A percentile compares a stretch with the other conserved stretches of the same genome.
Evolutionary conservation across 2,888 invertebrate genomes (phyloP).

Genomic region (Calephelis perditalis): DNA sequence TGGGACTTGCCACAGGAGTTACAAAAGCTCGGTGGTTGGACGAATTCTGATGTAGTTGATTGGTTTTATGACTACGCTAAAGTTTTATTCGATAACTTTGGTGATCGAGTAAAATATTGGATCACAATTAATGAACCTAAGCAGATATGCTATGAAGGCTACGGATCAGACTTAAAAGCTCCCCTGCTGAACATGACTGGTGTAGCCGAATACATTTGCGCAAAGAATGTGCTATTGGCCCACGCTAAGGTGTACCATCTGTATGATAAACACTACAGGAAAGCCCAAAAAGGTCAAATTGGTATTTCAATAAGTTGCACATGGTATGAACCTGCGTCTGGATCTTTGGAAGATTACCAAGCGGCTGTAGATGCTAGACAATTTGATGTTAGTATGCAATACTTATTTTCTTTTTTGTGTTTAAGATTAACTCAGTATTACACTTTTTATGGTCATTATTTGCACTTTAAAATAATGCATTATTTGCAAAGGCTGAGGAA

Average conservation of each 20-base stretch:
- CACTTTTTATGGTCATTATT: too few species aligned
- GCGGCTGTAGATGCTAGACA: constrained; percentile 72
- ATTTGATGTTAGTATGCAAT: constrained; percentile 63
- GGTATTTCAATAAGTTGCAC: constrained; percentile 53
- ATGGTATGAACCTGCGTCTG: constrained; percentile 73
- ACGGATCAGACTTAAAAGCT: constrained; percentile 54
- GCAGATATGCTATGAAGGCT: constrained; percentile 57
- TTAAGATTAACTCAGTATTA: too few species aligned
- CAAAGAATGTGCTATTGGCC: constrained; percentile 71
- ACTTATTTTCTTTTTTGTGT: too few species aligned
- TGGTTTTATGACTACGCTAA: constrained; percentile 73
- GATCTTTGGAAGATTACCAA: constrained; percentile 59
- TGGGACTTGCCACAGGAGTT: constrained; percentile 75
- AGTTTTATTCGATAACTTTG: constrained; percentile 59
- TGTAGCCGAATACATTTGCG: constrained; percentile 71
- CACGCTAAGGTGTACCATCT: constrained; percentile 73
- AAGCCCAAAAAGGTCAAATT: constrained; percentile 44
- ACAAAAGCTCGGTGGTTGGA: constrained; percentile 77
- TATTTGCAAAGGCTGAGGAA: too few species aligned
- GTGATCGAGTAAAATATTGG: constrained; percentile 76
- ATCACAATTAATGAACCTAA: constrained; percentile 80
- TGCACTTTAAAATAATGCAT: too few species aligned
- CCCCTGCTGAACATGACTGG: constrained; percentile 58
- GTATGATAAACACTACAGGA: constrained; percentile 55
- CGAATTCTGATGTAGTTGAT: constrained; percentile 58